Percentiles rank a stretch among this genome's conserved stretches.
These are phyloP conservation scores for Andrena marginata DNA, from an alignment of 2,888 invertebrate genomes.

Conservation along the genomic window DNA sequence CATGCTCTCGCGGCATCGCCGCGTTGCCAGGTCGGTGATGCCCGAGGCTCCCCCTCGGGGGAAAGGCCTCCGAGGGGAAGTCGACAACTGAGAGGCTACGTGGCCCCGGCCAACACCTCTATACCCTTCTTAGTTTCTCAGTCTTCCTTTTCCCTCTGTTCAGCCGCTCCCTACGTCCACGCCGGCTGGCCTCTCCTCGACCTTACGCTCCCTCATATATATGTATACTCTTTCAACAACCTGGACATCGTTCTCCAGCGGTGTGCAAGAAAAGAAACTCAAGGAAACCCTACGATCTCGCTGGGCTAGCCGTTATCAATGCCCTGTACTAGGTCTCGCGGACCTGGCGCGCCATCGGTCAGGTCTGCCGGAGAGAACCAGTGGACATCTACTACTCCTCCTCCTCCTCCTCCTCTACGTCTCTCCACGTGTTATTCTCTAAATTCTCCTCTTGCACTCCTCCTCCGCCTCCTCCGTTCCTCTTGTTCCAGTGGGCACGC, in stretches of 20 bases:
- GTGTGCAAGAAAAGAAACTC: not conserved
- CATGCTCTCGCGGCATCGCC: not conserved
- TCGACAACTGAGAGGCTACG: not conserved
- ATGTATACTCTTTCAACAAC: conserved; percentile 15
- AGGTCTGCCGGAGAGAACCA: not conserved
- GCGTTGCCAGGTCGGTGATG: too few species aligned
- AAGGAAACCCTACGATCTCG: not conserved
- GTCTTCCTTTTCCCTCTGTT: conserved; percentile 51
- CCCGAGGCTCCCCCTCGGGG: too few species aligned
- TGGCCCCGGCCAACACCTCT: conserved; percentile 17
- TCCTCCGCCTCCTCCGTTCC: not conserved
- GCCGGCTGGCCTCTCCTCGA: not conserved
- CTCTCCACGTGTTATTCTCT: not conserved
- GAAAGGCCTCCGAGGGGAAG: not conserved
- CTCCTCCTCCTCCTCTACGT: not conserved
- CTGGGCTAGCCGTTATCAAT: not conserved
- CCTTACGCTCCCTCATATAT: not conserved
- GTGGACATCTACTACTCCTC: not conserved
- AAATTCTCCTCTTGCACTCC: not conserved
- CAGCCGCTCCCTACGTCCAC: not conserved
- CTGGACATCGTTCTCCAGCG: conserved; percentile 1
- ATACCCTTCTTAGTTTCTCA: conserved; percentile 46
- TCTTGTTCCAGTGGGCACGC: not conserved
- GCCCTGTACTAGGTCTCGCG: not conserved
- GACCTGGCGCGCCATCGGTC: not conserved